These are phyloP conservation scores for Eilema sororculum DNA, from an alignment of 2,888 invertebrate genomes.

Conservation along the genomic window DNA sequence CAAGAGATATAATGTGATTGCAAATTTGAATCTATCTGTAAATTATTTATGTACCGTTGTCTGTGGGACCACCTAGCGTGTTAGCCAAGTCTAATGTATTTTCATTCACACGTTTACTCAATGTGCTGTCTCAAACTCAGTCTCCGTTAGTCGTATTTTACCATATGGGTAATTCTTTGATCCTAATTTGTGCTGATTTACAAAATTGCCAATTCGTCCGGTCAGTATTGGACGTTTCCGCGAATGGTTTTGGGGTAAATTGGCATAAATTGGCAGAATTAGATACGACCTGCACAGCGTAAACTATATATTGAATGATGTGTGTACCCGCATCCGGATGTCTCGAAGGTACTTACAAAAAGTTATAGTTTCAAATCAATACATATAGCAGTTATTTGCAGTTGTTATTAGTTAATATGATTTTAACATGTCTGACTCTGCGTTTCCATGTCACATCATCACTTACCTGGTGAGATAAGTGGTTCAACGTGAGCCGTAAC, in stretches of 20 bases:
- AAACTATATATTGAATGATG: neutral
- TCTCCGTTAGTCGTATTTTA: neutral
- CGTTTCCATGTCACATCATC: no score
- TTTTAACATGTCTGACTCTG: no score
- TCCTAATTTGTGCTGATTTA: neutral
- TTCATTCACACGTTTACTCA: constrained; percentile 9
- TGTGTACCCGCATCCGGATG: neutral
- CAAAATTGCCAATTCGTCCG: neutral
- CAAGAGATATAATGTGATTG: constrained; percentile 23
- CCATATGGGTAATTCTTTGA: neutral
- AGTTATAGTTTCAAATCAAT: neutral
- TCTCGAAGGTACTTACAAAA: neutral
- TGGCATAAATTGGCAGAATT: constrained; percentile 9
- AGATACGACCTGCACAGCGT: neutral
- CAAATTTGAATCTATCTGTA: constrained; percentile 19
- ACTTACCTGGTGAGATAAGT: no score
- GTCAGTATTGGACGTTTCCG: constrained; percentile 13
- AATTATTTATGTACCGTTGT: constrained; percentile 23
- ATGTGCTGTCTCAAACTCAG: neutral
- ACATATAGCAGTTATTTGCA: no score
- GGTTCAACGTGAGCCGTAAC: no score
- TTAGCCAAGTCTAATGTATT: constrained; percentile 13
- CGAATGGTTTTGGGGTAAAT: constrained; percentile 9
- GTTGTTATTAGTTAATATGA: no score
- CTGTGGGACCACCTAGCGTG: constrained; percentile 19